Evolutionary conservation across 2,113 vertebrate species (phyloP).

Genomic region (Geothlypis trichas): DNA sequence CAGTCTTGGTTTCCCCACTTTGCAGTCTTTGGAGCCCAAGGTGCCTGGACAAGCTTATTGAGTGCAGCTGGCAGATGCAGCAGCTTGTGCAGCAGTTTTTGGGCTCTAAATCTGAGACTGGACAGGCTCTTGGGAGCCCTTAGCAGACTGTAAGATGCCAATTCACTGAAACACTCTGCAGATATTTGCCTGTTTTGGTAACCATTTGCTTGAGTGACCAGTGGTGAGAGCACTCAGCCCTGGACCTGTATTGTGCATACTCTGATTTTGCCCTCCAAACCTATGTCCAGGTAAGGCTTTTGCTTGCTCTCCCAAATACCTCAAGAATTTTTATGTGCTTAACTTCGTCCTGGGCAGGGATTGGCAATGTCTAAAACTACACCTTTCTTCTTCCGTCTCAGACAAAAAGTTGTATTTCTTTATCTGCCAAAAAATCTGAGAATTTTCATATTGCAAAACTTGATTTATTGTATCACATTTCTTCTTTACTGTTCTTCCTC

Average conservation of each 20-base stretch:
- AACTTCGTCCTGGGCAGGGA: background rate
- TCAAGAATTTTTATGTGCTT: background rate
- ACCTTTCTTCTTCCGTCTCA: background rate
- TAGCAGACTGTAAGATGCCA: background rate
- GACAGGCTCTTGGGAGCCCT: background rate
- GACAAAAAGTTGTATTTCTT: background rate
- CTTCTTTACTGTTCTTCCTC: background rate
- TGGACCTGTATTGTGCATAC: background rate
- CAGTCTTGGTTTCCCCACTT: background rate
- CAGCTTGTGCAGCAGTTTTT: background rate
- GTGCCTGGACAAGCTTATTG: rapidly evolving
- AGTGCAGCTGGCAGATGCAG: background rate
- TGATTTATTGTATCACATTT: background rate
- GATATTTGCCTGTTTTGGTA: background rate
- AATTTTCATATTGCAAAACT: background rate
- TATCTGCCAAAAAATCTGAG: background rate
- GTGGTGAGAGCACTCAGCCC: background rate
- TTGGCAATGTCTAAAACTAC: background rate
- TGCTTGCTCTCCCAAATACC: background rate
- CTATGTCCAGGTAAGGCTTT: background rate
- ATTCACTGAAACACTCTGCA: background rate
- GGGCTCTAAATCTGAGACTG: background rate
- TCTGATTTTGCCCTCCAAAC: background rate
- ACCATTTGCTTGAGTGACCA: background rate
- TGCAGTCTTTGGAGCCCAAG: background rate